Evolutionary conservation across 2,113 vertebrate genomes (phyloP).

Genomic region (Lipophrys pholis): DNA sequence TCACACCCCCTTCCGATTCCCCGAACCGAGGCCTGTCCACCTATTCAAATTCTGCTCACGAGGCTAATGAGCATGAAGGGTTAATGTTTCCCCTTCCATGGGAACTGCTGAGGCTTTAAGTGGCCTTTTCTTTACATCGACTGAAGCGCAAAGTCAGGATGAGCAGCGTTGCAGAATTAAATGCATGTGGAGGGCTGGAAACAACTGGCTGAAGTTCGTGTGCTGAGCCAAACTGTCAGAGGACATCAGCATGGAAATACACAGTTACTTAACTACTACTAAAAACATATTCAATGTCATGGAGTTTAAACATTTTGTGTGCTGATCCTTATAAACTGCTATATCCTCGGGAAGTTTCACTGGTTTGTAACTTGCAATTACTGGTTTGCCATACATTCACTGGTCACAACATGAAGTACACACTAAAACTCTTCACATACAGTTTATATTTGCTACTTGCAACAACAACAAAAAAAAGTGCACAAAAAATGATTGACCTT

Average conservation of each 20-base stretch:
- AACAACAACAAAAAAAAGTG: too few species aligned
- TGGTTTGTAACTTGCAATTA: too few species aligned
- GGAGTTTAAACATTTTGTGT: too few species aligned
- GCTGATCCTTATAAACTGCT: too few species aligned
- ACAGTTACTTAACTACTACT: background rate
- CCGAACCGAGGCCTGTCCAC: slow-evolving; percentile 29
- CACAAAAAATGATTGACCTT: too few species aligned
- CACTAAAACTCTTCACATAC: too few species aligned
- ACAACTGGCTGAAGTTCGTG: slow-evolving; percentile 43
- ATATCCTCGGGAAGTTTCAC: too few species aligned
- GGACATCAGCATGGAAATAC: slow-evolving; percentile 1
- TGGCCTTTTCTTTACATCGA: slow-evolving; percentile 60
- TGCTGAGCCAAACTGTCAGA: slow-evolving; percentile 20
- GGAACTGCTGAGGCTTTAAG: slow-evolving; percentile 62
- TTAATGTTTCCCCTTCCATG: slow-evolving; percentile 68
- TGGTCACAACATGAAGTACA: too few species aligned
- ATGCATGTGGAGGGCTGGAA: slow-evolving; percentile 67
- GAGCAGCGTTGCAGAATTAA: slow-evolving; percentile 71
- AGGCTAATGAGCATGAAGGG: slow-evolving; percentile 62
- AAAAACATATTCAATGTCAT: too few species aligned
- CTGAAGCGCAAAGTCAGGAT: slow-evolving; percentile 63
- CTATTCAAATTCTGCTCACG: slow-evolving; percentile 57
- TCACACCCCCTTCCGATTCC: slow-evolving; percentile 26
- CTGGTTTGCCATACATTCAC: too few species aligned
- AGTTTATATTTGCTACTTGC: too few species aligned